Percentiles rank a stretch among this genome's conserved stretches.
These are phyloP conservation scores for Abscondita cerata DNA, from an alignment of 2,888 invertebrate species.

Conservation along the genomic window DNA sequence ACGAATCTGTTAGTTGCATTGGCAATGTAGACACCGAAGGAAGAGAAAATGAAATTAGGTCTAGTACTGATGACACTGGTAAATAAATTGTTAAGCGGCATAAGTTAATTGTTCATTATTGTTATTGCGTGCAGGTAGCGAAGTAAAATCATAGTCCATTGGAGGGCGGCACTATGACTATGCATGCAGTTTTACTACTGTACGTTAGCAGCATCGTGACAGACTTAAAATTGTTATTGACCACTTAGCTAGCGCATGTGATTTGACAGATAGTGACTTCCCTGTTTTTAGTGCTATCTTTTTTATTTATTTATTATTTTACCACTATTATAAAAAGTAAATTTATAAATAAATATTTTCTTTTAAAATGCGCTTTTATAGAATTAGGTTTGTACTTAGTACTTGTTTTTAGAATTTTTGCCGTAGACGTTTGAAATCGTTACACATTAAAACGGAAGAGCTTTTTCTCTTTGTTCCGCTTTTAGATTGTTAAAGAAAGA, in stretches of 20 bases:
- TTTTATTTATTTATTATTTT: constrained; percentile 43
- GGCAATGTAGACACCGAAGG: constrained; percentile 28
- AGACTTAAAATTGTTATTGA: constrained; percentile 28
- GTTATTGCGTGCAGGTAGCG: constrained; percentile 41
- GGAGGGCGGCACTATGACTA: constrained; percentile 19
- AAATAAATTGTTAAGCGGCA: constrained; percentile 21
- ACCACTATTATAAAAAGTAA: constrained; percentile 39
- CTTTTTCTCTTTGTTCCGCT: background rate
- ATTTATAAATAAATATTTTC: constrained; percentile 42
- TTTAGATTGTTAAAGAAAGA: constrained; percentile 16
- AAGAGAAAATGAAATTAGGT: constrained; percentile 39
- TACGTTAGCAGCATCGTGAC: constrained; percentile 20
- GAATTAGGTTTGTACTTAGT: constrained; percentile 34
- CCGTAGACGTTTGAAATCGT: constrained; percentile 8
- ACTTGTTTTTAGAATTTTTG: constrained; percentile 21
- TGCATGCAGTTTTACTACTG: constrained; percentile 12
- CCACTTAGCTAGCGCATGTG: constrained; percentile 46
- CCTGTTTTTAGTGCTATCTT: constrained; percentile 43
- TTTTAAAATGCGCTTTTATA: constrained; percentile 31
- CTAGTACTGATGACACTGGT: constrained; percentile 53
- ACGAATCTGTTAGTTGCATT: constrained; percentile 49
- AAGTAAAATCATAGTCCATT: constrained; percentile 47
- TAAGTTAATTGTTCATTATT: background rate
- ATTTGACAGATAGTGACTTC: constrained; percentile 46
- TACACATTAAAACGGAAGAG: background rate